phyloP scores from a whole-genome alignment of 2,797 vertebrate genomes.

The Babyrousa celebensis region DNA sequence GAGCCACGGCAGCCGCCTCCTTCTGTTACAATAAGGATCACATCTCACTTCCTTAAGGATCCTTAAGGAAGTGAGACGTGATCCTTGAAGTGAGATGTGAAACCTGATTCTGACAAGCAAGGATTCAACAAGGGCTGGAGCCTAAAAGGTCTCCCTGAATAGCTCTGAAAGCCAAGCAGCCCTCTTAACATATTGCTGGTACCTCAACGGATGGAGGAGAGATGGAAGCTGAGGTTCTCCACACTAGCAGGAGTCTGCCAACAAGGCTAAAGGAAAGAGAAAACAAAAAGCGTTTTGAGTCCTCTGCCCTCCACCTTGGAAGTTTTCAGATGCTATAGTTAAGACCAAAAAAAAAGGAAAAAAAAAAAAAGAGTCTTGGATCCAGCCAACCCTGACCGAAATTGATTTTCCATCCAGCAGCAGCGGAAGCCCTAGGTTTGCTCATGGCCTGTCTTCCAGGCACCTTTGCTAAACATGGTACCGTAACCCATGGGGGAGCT shows the following conservation, averaged over 20 bases:
- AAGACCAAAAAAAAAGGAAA: constrained; percentile 42
- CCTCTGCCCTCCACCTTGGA: not conserved
- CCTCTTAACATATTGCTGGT: no score
- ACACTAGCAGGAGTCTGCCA: not conserved
- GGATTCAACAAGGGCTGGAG: not conserved
- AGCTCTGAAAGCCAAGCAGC: not conserved
- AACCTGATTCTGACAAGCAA: constrained; percentile 9
- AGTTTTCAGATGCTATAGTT: constrained; percentile 43
- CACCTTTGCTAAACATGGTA: not conserved
- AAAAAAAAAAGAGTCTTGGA: not conserved
- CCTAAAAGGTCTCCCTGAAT: not conserved
- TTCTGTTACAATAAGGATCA: not conserved
- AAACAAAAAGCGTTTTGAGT: not conserved
- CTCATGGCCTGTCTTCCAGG: not conserved
- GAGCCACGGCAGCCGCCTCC: not conserved
- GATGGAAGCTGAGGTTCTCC: not conserved
- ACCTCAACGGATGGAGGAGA: not conserved
- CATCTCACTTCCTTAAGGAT: not conserved
- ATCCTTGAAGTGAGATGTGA: no score
- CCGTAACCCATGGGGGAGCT: not conserved
- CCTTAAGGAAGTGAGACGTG: no score
- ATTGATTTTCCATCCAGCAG: constrained; percentile 51
- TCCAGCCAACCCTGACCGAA: constrained; percentile 49
- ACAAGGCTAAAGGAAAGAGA: not conserved
- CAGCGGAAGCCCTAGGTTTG: not conserved